A percentile compares a stretch with the other conserved stretches of the same genome.
phyloP scores from a whole-genome alignment of 1,140 invertebrate species.

The Aphelinus atriplicis region DNA sequence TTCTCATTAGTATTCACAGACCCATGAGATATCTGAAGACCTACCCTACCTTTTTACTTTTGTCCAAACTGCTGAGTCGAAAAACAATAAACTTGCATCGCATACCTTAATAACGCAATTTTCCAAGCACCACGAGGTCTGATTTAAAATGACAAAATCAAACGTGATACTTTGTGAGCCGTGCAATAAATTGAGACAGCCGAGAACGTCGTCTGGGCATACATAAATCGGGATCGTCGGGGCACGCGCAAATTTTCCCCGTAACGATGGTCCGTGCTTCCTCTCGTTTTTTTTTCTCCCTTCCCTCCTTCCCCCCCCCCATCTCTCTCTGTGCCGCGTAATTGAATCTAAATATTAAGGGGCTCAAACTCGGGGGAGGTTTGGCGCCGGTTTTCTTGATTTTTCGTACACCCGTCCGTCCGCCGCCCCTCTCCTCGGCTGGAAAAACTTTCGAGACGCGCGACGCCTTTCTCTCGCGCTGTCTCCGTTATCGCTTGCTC shows the following conservation, averaged over 20 bases:
- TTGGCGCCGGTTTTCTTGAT: slow-evolving; percentile 55
- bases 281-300: slow-evolving; percentile 41
- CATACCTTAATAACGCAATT: no score
- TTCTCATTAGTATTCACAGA: no score
- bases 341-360: slow-evolving; percentile 65
- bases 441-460: slow-evolving; percentile 59
- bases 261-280: slow-evolving; percentile 47
- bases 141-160: no score
- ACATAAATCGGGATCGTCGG: slow-evolving; percentile 22
- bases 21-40: no score
- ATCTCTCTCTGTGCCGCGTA: slow-evolving; percentile 39
- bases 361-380: slow-evolving; percentile 33
- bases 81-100: no score
- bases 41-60: no score
- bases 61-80: no score
- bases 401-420: slow-evolving; percentile 44
- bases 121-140: no score
- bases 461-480: slow-evolving; percentile 45
- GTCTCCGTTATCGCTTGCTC: background rate
- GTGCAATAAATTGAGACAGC: no score
- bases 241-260: slow-evolving; percentile 56
- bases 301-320: slow-evolving; percentile 42
- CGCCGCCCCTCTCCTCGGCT: slow-evolving; percentile 1
- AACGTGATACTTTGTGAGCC: no score
- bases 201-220: background rate